Evolutionary conservation across 2,113 vertebrate species (phyloP), one percentile per base, ranked within the genome.

Genomic region (Collichthys lucidus): DNA sequence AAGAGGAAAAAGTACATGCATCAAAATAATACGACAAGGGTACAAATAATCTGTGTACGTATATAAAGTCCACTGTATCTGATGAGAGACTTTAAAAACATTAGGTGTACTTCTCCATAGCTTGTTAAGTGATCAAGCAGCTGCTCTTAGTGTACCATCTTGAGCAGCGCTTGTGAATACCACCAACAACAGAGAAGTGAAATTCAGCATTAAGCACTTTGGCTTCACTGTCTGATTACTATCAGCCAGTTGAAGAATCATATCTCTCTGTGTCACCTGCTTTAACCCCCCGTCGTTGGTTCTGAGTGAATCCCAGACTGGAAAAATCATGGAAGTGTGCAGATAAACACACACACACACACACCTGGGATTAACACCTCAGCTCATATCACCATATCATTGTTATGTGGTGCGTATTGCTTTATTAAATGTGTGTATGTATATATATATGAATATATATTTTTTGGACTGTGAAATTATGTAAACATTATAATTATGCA

Each of bases 391-490:
- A 74, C 63, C 79, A 68, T 80, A 22, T 70, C 55, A 53, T 77
- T 62, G 44, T 68, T 55, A 46, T 65, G 75, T 88, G 84, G 49
- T 85, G 20, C 57, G 53, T 62, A 24, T 47, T 74, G 31, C 74
- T 83, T 82, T 84, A 50, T 77, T 49, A 55, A 60, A 63, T 83
- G 80, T 84, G 53, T 49, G 57, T 79, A 29, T 29, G 3, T 26
- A 29, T 29, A 67, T 74, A 70, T 67, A 77, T 73, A 56, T 76
- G 11, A 29, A 75, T 59, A 63, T 80, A 73, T 76, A 67, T 88
- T 78, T 82, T 86, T 87, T 50, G 64, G 55, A 83, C 59, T 65
- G 72, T 86, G 59, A 75, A 57, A 77, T 76, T 59, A 17, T 20
- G 10, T 66, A 75, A 69, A 70, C 79, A 53, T 75, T 72, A 63